Evolutionary conservation across 2,888 invertebrate genomes (phyloP), one percentile per base, ranked within the genome.

Genomic region (Axea sp.): DNA sequence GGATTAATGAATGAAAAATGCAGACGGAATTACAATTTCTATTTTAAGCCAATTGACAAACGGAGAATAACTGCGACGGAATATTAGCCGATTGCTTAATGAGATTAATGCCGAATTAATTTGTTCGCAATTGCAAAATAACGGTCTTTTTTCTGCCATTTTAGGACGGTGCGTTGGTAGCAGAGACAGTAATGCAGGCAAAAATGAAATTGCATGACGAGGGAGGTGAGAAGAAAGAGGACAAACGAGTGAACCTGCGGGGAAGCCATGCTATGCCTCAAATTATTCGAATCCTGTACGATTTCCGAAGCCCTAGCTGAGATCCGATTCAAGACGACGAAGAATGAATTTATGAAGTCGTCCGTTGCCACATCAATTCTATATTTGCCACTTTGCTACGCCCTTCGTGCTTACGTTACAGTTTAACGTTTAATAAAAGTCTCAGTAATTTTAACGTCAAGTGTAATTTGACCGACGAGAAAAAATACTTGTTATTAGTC

Each of bases 211-310:
- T 39, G 35, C 37, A 78, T 77, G 77, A 74, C 79, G 65, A 28
- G 53, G 55, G 30, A 37, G 35, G 53, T 53, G 49, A 53, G 53
- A 74, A 60, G 51, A 72, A 60, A 47, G 73, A 67, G 64, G 53
- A 57, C 60, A 57, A 75, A 71, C 60, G 67, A 72, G 45, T 68
- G 73, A 65, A 74, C 41, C 73, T 64, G 73, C 69, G 73, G 64
- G 55, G 84, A 84, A 84, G 82, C 84, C 84, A 60, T 77, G 79
- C 73, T 62, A 77, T 43, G 79, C 68, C 80, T 79, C 81, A 86
- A 87, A 86, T 87, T 86, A 87, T 87, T 84, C 85, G 84, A 85
- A 83, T 87, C 81, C 86, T 86, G 82, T 87, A 87, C 86, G 87
- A 87, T 87, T 87, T 87, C 87, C 76, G 87, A 87, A 87, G 87